Conservation (phyloP, 1,140 invertebrate genomes). For the Trachelipus rathkii region DNA sequence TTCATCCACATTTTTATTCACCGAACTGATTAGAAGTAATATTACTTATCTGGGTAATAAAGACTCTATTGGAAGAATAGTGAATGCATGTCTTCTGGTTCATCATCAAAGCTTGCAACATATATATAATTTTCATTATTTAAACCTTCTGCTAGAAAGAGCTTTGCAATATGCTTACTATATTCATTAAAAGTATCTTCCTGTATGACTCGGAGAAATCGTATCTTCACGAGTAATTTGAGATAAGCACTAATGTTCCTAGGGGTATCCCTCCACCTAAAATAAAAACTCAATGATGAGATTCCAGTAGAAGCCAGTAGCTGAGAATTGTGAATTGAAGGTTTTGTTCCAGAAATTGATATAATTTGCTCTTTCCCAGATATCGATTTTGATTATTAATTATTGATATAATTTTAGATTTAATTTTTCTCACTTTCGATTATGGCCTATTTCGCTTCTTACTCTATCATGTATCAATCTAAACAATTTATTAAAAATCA, state of each 20-base stretch:
- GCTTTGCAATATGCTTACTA: slow-evolving; percentile 69
- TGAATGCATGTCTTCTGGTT: slow-evolving; percentile 60
- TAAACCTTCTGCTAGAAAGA: slow-evolving; percentile 76
- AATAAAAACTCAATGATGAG: slow-evolving; percentile 64
- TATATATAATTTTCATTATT: slow-evolving; percentile 66
- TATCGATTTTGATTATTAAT: too few species aligned
- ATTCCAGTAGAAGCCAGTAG: slow-evolving; percentile 65
- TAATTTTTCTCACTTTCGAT: background rate
- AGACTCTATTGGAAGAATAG: slow-evolving; percentile 51
- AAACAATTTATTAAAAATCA: too few species aligned
- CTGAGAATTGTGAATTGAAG: slow-evolving; percentile 64
- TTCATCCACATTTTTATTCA: slow-evolving; percentile 51
- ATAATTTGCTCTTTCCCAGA: too few species aligned
- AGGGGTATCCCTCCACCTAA: slow-evolving; percentile 53
- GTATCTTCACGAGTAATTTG: too few species aligned
- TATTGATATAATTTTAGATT: slow-evolving; percentile 48
- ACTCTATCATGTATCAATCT: too few species aligned
- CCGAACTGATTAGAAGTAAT: too few species aligned
- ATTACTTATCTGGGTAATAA: too few species aligned
- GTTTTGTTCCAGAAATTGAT: slow-evolving; percentile 60
- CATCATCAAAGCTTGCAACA: slow-evolving; percentile 65
- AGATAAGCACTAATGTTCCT: slow-evolving; percentile 37
- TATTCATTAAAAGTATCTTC: slow-evolving; percentile 73
- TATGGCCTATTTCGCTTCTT: too few species aligned
- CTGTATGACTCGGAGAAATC: too few species aligned